Evolutionary conservation across 2,797 vertebrate species (phyloP).

Genomic region (Lutjanus argentimaculatus): DNA sequence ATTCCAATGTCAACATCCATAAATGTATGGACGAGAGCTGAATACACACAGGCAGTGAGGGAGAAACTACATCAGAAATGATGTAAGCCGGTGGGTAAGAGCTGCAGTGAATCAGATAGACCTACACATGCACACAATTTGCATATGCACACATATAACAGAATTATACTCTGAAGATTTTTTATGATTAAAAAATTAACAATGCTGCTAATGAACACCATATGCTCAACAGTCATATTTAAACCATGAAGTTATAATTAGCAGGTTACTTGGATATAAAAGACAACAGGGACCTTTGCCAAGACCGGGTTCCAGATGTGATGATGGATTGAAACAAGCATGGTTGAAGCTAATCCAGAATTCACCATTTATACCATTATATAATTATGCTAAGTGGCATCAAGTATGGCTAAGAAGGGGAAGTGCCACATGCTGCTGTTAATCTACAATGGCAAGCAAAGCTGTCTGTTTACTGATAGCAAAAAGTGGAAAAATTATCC

Average conservation of each 20-base stretch:
- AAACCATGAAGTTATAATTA: conserved; percentile 24
- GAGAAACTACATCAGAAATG: neutral
- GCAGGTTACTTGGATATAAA: conserved; percentile 3
- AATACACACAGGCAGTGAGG: neutral
- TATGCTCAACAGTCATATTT: conserved; percentile 1
- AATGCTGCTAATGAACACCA: neutral
- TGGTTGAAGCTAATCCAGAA: neutral
- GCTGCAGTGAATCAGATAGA: conserved; percentile 16
- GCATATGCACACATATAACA: neutral
- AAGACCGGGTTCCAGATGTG: conserved; percentile 5
- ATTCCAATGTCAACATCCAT: conserved; percentile 6
- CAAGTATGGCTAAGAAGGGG: neutral
- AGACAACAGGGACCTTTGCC: neutral
- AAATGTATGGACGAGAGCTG: neutral
- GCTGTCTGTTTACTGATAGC: neutral
- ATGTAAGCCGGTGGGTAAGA: conserved; percentile 4
- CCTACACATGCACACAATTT: neutral
- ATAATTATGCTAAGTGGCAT: conserved; percentile 9
- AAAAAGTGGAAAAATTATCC: neutral
- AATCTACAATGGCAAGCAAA: neutral
- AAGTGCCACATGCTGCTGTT: neutral
- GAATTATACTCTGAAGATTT: neutral
- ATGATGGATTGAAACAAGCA: conserved; percentile 6
- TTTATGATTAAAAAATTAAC: conserved; percentile 1
- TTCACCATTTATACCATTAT: conserved; percentile 11